Percentiles rank a stretch among this genome's conserved stretches.
Evolutionary conservation across 2,888 invertebrate species (phyloP).

Genomic region (Hipparchia sbordonii): DNA sequence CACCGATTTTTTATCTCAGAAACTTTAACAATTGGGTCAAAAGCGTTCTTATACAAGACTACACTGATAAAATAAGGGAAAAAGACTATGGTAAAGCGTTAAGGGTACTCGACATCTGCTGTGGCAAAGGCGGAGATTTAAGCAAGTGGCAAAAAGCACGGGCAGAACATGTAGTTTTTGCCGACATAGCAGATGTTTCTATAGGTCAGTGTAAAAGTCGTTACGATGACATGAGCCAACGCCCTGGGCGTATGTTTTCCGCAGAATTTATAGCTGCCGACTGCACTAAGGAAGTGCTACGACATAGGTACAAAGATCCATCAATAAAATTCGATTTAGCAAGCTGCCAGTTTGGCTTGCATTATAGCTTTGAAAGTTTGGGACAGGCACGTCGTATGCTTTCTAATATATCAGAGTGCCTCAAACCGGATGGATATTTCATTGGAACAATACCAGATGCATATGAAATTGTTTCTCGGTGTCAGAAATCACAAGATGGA

Average conservation of each 20-base stretch:
- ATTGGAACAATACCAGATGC: constrained; percentile 98
- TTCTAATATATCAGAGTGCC: constrained; percentile 94
- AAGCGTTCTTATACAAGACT: constrained; percentile 95
- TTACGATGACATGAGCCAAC: constrained; percentile 87
- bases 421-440: constrained; percentile 96
- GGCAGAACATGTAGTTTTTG: constrained; percentile 92
- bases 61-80: constrained; percentile 85
- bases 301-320: constrained; percentile 89
- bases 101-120: constrained; percentile 95
- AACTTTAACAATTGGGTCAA: constrained; percentile 99
- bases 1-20: constrained; percentile 95
- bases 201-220: constrained; percentile 94
- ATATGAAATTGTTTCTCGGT: constrained; percentile 92
- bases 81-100: constrained; percentile 86
- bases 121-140: constrained; percentile 99
- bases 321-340: constrained; percentile 93
- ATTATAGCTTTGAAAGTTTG: constrained; percentile 96
- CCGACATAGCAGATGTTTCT: constrained; percentile 96
- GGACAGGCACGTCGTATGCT: constrained; percentile 96
- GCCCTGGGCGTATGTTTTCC: constrained; percentile 83
- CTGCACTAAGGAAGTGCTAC: constrained; percentile 92
- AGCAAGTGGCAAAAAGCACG: constrained; percentile 96
- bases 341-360: constrained; percentile 99
- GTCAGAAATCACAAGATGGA: constrained; percentile 80
- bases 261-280: constrained; percentile 97